phyloP scores from a whole-genome alignment of 2,888 invertebrate species.

The Eupithecia abbreviata region DNA sequence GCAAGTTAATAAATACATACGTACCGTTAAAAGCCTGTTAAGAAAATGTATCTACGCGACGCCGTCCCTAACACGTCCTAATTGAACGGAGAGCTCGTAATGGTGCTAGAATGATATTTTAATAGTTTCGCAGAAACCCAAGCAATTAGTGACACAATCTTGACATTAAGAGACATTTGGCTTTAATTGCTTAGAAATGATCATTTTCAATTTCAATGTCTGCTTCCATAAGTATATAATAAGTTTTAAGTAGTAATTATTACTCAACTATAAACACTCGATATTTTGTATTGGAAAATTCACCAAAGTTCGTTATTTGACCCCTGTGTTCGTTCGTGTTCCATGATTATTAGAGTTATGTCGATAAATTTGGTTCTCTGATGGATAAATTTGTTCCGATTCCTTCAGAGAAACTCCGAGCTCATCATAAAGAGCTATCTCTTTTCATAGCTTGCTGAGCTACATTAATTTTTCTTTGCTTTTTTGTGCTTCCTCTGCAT shows the following conservation, averaged over 20 bases:
- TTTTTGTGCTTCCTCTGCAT: too few relatives aligned
- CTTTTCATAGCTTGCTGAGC: too few relatives aligned
- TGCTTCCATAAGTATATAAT: neutral
- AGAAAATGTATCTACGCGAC: neutral
- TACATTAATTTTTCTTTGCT: too few relatives aligned
- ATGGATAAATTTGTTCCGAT: too few relatives aligned
- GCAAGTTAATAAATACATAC: neutral
- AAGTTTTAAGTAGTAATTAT: neutral
- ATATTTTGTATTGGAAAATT: too few relatives aligned
- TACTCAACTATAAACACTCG: too few relatives aligned
- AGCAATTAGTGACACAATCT: conserved; percentile 55
- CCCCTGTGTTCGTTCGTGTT: too few relatives aligned
- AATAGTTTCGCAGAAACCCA: conserved; percentile 50
- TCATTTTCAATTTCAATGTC: neutral
- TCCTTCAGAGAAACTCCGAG: too few relatives aligned
- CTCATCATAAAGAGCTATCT: too few relatives aligned
- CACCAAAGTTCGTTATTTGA: too few relatives aligned
- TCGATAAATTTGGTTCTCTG: too few relatives aligned
- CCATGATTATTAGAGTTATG: too few relatives aligned
- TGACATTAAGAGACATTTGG: conserved; percentile 14
- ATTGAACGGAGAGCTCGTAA: neutral
- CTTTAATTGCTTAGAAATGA: conserved; percentile 4
- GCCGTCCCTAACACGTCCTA: neutral
- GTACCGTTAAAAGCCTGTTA: neutral
- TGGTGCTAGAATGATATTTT: conserved; percentile 21